These are phyloP conservation scores for Leptinotarsa peninsularis DNA, from an alignment of 2,888 invertebrate species.

Conservation along the genomic window DNA sequence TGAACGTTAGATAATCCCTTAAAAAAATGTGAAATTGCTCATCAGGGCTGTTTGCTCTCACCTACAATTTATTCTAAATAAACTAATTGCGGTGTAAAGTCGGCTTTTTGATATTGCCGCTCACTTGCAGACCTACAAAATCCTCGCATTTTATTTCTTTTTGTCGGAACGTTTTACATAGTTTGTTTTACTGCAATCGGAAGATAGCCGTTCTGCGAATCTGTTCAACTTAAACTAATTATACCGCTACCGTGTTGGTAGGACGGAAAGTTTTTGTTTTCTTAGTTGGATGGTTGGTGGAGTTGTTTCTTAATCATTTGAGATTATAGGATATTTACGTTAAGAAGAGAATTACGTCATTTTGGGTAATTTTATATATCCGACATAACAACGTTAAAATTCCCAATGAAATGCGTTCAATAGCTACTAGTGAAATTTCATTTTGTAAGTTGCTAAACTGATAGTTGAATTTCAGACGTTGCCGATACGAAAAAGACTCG, in stretches of 20 bases:
- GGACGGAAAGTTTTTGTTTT: constrained; percentile 29
- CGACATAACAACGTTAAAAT: too few species aligned
- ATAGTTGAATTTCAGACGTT: too few species aligned
- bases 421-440: too few species aligned
- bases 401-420: too few species aligned
- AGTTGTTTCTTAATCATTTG: not conserved
- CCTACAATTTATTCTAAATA: constrained; percentile 53
- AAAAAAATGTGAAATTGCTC: constrained; percentile 36
- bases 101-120: constrained; percentile 53
- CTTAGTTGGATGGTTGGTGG: not conserved
- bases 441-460: too few species aligned
- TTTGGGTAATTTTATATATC: too few species aligned
- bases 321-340: too few species aligned
- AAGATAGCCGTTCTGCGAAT: constrained; percentile 48
- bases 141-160: constrained; percentile 29
- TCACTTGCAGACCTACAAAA: constrained; percentile 38
- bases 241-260: constrained; percentile 48
- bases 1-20: constrained; percentile 8
- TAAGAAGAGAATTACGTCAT: too few species aligned
- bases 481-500: too few species aligned
- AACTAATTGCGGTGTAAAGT: constrained; percentile 55
- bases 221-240: constrained; percentile 49
- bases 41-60: constrained; percentile 38
- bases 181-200: constrained; percentile 41
- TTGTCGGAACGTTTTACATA: constrained; percentile 11